Base-by-base conservation (phyloP, 1,140 invertebrate genomes). In the Drosophila arawakana region DNA sequence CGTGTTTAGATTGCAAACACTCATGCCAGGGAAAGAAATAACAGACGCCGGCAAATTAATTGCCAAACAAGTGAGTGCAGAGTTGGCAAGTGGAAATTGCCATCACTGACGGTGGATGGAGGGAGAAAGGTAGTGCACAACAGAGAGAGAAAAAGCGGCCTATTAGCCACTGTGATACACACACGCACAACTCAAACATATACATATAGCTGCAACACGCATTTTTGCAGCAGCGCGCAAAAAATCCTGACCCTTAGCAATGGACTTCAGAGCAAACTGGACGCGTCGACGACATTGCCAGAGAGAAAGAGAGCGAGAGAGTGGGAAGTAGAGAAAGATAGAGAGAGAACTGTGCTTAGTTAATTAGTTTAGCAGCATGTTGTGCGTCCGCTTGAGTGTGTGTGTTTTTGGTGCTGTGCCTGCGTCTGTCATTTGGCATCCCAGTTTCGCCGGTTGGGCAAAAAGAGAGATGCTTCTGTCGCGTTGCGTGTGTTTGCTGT, bases 1-100 rank as follows among this genome's bases (percentile, higher is more conserved):
- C 84, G 84, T 89, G 84, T 88, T 88, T 88, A 88, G 84, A 88
- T 88, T 88, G 84, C 84, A 83, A 84, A 89, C 84, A 88, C 84
- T 88, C 84, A 89, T 88, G 84, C 70, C 77, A 52, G 74, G 62
- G 61, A 83, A 88, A 88, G 84, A 83, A 88, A 86, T 86, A 86
- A 88, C 83, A 88, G 83, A 88, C 80, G 80, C 73, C 84, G 83
- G 80, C 83, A 86, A 86, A 88, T 88, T 88, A 88, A 88, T 88
- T 88, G 84, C 84, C 84, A 88, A 88, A 88, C 84, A 88, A 88
- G 84, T 88, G 84, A 89, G 83, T 88, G 83, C 84, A 80, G 80
- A 80, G 83, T 88, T 89, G 73, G 73, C 84, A 89, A 89, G 73
- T 88, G 84, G 57, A 83, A 88, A 89, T 82, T 80, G 80, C 83